These are phyloP conservation scores for Camptogramma bilineatum DNA, from an alignment of 2,888 invertebrate genomes.

Conservation along the genomic window DNA sequence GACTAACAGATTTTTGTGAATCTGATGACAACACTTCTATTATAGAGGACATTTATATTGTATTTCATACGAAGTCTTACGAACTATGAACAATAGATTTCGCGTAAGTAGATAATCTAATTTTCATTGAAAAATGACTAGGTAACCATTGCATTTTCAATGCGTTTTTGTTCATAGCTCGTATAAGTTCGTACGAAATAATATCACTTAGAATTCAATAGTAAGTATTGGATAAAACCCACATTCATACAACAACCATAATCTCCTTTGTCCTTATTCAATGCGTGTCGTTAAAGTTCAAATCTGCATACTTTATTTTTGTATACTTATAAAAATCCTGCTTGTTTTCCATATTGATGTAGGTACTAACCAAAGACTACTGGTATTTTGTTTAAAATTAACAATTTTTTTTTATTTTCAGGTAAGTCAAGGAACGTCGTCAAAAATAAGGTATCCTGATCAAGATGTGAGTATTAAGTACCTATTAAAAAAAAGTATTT, in stretches of 20 bases:
- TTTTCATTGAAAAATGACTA: too few species aligned
- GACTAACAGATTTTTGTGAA: not conserved
- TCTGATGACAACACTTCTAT: not conserved
- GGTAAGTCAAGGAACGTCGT: constrained; percentile 26
- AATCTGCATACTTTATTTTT: constrained; percentile 12
- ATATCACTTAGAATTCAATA: not conserved
- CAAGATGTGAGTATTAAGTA: too few species aligned
- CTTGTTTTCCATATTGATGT: constrained; percentile 12
- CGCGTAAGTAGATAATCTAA: too few species aligned
- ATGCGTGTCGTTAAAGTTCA: constrained; percentile 11
- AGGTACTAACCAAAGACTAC: not conserved
- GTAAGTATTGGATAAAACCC: constrained; percentile 6
- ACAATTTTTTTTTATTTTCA: constrained; percentile 28
- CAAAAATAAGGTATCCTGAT: not conserved
- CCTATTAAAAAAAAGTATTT: too few species aligned
- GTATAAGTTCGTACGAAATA: too few species aligned
- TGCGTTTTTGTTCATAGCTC: too few species aligned
- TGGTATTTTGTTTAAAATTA: not conserved
- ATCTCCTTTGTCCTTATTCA: constrained; percentile 30
- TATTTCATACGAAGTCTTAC: too few species aligned
- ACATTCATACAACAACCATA: constrained; percentile 5
- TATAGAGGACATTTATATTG: too few species aligned
- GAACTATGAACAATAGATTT: too few species aligned
- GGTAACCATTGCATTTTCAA: too few species aligned
- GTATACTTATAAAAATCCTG: constrained; percentile 3